Evolutionary conservation across 2,113 vertebrate genomes (phyloP).

Genomic region (Oreochromis niloticus): DNA sequence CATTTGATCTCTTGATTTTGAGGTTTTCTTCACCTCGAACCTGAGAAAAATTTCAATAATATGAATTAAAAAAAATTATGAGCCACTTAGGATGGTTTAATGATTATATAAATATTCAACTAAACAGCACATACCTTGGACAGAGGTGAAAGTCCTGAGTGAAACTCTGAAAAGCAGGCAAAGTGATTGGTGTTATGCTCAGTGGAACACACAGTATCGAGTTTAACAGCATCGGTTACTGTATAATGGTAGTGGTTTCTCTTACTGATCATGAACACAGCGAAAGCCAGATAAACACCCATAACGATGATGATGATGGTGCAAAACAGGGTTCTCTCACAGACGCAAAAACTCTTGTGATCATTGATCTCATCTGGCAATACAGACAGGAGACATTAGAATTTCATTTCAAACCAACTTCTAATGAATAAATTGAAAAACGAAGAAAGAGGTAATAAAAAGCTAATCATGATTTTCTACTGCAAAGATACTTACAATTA

Average conservation of each 20-base stretch:
- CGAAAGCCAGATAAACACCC: background rate
- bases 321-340: background rate
- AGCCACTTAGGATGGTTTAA: fast-evolving
- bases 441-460: too few relatives aligned
- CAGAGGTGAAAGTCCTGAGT: fast-evolving
- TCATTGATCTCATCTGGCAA: fast-evolving
- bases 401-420: too few relatives aligned
- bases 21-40: background rate
- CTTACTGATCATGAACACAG: background rate
- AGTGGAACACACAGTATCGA: fast-evolving
- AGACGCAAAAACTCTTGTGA: fast-evolving
- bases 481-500: too few relatives aligned
- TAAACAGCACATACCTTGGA: background rate
- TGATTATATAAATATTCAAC: background rate
- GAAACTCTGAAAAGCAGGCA: background rate
- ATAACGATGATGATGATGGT: background rate
- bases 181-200: background rate
- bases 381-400: fast-evolving
- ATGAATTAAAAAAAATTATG: fast-evolving
- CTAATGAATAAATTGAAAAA: too few relatives aligned
- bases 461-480: too few relatives aligned
- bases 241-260: fast-evolving
- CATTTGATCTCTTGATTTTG: fast-evolving
- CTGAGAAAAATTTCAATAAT: background rate
- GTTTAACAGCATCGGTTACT: background rate